Evolutionary conservation across 2,888 invertebrate species (phyloP), one percentile per base, ranked within the genome.

Genomic region (Tanytarsus gracilentus): DNA sequence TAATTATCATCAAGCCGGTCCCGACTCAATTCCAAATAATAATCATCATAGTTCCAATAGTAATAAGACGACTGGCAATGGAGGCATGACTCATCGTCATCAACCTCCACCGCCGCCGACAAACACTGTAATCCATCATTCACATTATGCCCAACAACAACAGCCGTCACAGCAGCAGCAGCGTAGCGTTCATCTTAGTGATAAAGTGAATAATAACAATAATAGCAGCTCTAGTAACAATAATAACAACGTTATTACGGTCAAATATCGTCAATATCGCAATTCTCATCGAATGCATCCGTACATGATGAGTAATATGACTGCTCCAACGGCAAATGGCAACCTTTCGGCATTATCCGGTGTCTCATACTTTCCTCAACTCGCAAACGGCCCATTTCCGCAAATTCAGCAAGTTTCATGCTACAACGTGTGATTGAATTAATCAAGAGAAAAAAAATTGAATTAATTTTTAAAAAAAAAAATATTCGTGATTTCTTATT

Each of bases 181-280:
- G n/a, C 56, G 26, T 8, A 53, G 16, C 26, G 27, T 33, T 29
- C 49, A 60, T 39, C 61, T 40, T 62, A 48, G 48, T 64, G 18
- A 56, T 61, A 53, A 64, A 62, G 44, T 18, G 44, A 44, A 44
- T 44, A 44, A 44, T 18, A 44, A 44, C 18, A 39, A 39, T 44
- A 64, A 63, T 30, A 16, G 61, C 9, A 64, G 26, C 61, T 14
- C 36, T n/a, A 36, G 36, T 36, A 44, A 44, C 18, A 44, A 21
- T 21, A 62, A 53, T 44, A 61, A 56, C 33, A 62, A 61, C 67
- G 72, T 73, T 65, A 68, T 75, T 63, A 75, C 77, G 66, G 79
- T 78, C 63, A 79, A 79, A 71, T 79, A 79, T 70, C 73, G 79
- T 64, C 79, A 79, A 71, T 79, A 79, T 68, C 70, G 79, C 67